Percentiles rank a stretch among this genome's conserved stretches.
Evolutionary conservation across 2,113 vertebrate genomes (phyloP).

Genomic region (Chinchilla lanigera): DNA sequence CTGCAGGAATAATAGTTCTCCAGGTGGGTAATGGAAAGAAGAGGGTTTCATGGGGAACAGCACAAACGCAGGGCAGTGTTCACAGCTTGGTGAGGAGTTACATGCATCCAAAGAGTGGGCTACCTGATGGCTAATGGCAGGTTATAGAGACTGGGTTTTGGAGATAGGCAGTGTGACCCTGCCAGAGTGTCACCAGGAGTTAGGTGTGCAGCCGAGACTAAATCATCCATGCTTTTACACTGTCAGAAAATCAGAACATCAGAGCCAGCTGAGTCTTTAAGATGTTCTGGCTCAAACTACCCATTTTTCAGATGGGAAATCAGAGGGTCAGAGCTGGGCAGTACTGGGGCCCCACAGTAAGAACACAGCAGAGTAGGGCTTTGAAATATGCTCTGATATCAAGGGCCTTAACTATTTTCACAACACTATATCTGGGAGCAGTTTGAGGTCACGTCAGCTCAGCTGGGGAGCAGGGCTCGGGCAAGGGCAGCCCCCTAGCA

Average conservation of each 20-base stretch:
- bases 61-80: neutral
- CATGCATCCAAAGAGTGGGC: neutral
- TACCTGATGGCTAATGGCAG: neutral
- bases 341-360: neutral
- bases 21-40: neutral
- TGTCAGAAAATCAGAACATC: neutral
- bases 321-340: neutral
- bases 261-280: neutral
- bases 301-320: neutral
- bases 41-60: neutral
- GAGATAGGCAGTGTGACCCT: neutral
- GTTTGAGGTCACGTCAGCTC: neutral
- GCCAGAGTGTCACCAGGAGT: neutral
- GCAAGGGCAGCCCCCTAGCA: neutral
- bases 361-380: neutral
- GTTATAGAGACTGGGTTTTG: neutral
- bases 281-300: neutral
- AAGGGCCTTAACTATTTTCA: neutral
- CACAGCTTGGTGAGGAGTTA: neutral
- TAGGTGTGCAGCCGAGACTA: neutral
- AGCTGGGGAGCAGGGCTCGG: neutral
- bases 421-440: neutral
- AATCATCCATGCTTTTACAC: neutral
- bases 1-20: slow-evolving; percentile 21
- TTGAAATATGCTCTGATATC: neutral